Percentiles rank a stretch among this genome's conserved stretches.
Conservation (phyloP, 1,140 invertebrate species). For the Carcinoscorpius rotundicauda region DNA sequence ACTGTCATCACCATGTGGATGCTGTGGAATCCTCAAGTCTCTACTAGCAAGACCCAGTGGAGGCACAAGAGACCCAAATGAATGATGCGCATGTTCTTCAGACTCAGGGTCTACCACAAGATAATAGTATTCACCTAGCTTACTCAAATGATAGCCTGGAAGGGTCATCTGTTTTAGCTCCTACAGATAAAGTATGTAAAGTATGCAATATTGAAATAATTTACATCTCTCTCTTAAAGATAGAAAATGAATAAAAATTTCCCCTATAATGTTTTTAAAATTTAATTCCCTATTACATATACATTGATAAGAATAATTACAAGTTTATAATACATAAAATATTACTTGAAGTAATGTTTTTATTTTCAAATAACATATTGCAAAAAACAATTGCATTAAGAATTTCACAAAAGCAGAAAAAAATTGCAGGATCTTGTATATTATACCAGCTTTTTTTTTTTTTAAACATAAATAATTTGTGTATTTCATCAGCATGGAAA, state of each 20-base stretch:
- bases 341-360: neutral
- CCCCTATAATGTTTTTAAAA: too few species aligned
- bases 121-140: constrained; percentile 49
- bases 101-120: constrained; percentile 33
- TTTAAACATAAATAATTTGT: too few species aligned
- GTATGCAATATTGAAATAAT: too few species aligned
- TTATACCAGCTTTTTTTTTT: too few species aligned
- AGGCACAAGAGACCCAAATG: constrained; percentile 16
- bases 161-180: constrained; percentile 49
- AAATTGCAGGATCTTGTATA: too few species aligned
- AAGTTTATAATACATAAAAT: neutral
- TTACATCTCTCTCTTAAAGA: neutral
- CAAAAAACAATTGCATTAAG: too few species aligned
- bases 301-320: too few species aligned
- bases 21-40: constrained; percentile 9
- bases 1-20: constrained; percentile 18
- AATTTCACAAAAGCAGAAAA: too few species aligned
- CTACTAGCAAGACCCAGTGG: constrained; percentile 11
- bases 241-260: neutral
- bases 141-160: constrained; percentile 45
- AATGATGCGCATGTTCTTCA: constrained; percentile 10
- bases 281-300: too few species aligned
- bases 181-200: constrained; percentile 28
- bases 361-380: too few species aligned
- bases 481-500: too few species aligned